A percentile compares a stretch with the other conserved stretches of the same genome.
phyloP scores from a whole-genome alignment of 2,888 invertebrate genomes.

The Plebejus anna region DNA sequence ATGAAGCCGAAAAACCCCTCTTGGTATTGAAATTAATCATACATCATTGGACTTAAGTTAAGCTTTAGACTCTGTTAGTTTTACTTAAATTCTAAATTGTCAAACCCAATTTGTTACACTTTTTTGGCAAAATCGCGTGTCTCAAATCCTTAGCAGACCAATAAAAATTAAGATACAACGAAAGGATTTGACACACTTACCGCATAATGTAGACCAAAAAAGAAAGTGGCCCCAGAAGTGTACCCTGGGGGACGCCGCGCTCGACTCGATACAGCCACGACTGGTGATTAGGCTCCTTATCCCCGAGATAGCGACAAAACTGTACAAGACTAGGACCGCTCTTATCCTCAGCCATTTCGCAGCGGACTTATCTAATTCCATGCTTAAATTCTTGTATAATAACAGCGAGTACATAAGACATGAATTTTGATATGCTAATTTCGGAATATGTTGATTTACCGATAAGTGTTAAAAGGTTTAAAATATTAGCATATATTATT shows the following conservation, averaged over 20 bases:
- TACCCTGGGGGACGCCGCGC: slow-evolving; percentile 73
- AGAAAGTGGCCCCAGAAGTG: slow-evolving; percentile 77
- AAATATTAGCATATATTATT: background rate
- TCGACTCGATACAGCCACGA: slow-evolving; percentile 75
- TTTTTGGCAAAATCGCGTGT: background rate
- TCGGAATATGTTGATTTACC: background rate
- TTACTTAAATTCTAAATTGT: too few species aligned
- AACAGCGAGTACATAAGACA: background rate
- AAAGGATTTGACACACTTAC: slow-evolving; percentile 78
- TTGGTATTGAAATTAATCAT: too few species aligned
- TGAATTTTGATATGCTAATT: background rate
- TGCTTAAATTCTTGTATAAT: slow-evolving; percentile 68
- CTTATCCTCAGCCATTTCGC: slow-evolving; percentile 77
- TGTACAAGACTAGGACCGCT: slow-evolving; percentile 79
- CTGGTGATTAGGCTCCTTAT: slow-evolving; percentile 80
- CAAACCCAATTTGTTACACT: too few species aligned
- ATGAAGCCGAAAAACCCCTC: background rate
- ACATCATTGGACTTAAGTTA: too few species aligned
- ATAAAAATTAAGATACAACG: slow-evolving; percentile 67
- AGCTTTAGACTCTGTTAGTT: too few species aligned
- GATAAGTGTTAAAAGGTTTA: background rate
- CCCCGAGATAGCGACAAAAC: slow-evolving; percentile 79
- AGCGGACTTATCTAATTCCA: slow-evolving; percentile 73
- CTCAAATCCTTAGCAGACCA: slow-evolving; percentile 55
- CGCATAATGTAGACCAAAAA: slow-evolving; percentile 78